Evolutionary conservation across 2,113 vertebrate species (phyloP).

Genomic region (Silurus glanis): DNA sequence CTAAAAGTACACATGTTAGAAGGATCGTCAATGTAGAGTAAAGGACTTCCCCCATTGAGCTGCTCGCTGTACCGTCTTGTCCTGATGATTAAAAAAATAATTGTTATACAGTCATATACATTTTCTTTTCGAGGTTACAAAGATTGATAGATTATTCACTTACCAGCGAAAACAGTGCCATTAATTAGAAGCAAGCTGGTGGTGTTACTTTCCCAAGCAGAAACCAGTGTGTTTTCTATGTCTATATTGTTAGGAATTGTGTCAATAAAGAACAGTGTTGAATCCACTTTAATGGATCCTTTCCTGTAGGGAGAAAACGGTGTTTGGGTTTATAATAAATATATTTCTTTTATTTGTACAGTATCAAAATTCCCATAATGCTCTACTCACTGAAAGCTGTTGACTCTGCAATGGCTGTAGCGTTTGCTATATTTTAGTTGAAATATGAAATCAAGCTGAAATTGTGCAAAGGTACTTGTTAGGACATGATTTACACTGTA

Average conservation of each 20-base stretch:
- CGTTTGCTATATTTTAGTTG: background rate
- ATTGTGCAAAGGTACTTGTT: background rate
- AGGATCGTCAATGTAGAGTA: background rate
- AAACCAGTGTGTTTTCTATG: background rate
- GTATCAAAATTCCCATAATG: background rate
- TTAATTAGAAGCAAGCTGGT: background rate
- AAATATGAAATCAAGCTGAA: slow-evolving; percentile 28
- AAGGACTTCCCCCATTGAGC: background rate
- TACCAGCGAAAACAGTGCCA: background rate
- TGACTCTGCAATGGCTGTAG: slow-evolving; percentile 25
- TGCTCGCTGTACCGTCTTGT: background rate
- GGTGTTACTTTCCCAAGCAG: too few relatives aligned
- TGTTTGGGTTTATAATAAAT: background rate
- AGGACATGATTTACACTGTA: background rate
- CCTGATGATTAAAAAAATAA: background rate
- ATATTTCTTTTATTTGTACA: background rate
- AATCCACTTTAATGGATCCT: slow-evolving; percentile 35
- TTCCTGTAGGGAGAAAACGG: background rate
- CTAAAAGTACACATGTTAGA: slow-evolving; percentile 2
- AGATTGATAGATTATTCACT: background rate
- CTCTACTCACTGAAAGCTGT: slow-evolving; percentile 24
- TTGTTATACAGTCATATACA: background rate
- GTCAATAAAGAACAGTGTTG: slow-evolving; percentile 12
- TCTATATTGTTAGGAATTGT: background rate
- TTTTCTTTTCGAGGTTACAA: background rate